Evolutionary conservation across 2,797 vertebrate genomes (phyloP).

Genomic region (Spondyliosoma cantharus): DNA sequence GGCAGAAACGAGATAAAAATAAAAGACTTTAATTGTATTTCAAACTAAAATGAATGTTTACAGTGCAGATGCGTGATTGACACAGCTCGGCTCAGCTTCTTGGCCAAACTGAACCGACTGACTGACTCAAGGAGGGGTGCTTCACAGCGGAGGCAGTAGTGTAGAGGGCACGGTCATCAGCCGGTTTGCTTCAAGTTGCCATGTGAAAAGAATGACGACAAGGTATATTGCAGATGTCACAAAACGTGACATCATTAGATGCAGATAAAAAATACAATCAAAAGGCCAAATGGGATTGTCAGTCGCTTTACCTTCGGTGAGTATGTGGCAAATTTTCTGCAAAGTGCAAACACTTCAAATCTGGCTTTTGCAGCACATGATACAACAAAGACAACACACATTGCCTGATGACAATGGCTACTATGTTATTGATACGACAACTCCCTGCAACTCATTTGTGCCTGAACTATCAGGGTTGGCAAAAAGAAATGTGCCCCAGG

Average conservation of each 20-base stretch:
- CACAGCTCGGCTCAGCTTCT: background rate
- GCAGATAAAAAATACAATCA: background rate
- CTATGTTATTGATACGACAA: background rate
- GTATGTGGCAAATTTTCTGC: background rate
- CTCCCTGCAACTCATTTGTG: background rate
- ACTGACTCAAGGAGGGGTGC: constrained; percentile 2
- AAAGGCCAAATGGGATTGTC: too few species aligned
- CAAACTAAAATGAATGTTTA: background rate
- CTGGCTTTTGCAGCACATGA: background rate
- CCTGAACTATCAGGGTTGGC: background rate
- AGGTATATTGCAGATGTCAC: background rate
- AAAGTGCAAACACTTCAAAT: background rate
- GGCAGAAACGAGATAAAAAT: background rate
- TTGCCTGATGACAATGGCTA: background rate
- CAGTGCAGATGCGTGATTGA: background rate
- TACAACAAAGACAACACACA: background rate
- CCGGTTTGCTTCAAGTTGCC: background rate
- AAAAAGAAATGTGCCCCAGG: background rate
- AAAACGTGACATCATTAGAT: background rate
- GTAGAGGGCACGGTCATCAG: background rate
- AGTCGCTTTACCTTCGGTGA: too few species aligned
- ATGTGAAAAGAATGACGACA: background rate
- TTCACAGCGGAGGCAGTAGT: constrained; percentile 3
- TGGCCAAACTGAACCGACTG: background rate
- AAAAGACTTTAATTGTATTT: background rate